Evolutionary conservation across 2,797 vertebrate species (phyloP), one percentile per base, ranked within the genome.

Genomic region (Tarsius wallacei): DNA sequence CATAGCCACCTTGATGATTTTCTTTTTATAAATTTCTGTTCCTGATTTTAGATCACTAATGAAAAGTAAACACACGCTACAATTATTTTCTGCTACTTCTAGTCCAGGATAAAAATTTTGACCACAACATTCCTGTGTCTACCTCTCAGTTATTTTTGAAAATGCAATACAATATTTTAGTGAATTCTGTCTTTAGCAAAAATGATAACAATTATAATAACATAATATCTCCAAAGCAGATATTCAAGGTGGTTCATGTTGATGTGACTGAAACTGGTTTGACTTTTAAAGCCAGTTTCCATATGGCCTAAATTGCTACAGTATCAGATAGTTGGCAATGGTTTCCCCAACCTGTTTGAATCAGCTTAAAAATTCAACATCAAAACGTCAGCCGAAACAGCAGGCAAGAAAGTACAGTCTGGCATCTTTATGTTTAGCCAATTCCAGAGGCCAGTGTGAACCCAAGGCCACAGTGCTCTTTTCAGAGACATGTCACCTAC

Each of bases 401-500:
- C 89, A 92, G 88, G 87, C 78, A 2, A 47, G 63, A 92, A 96
- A 90, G 16, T 31, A 81, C 42, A 94, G 26, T 88, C 90, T 96
- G 78, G 70, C 16, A 36, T 33, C 36, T 51, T 86, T 84, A 36
- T 36, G 2, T 42, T 63, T 61, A 80, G 86, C 66, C 88, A 87
- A 86, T 26, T 86, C 26, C 59, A 88, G 84, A 51, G 87, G 76
- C 31, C 31, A 89, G 36, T 89, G 89, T 89, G 71, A 82, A 78
- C 51, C 36, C 74, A 91, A 95, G 85, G 53, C 83, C 82, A 85
- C 9, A 15, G 7, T 19, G n/a, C 21, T 87, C 21, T 94, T 12
- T 59, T 96, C 5, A 80, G 82, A 85, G 21, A 53, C 7, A 53
- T 49, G 36, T 9, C 36, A 71, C 22, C 2, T 66, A 71, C 14